Conservation (phyloP, 2,888 invertebrate genomes). For the Alloscopus bannaensis region DNA sequence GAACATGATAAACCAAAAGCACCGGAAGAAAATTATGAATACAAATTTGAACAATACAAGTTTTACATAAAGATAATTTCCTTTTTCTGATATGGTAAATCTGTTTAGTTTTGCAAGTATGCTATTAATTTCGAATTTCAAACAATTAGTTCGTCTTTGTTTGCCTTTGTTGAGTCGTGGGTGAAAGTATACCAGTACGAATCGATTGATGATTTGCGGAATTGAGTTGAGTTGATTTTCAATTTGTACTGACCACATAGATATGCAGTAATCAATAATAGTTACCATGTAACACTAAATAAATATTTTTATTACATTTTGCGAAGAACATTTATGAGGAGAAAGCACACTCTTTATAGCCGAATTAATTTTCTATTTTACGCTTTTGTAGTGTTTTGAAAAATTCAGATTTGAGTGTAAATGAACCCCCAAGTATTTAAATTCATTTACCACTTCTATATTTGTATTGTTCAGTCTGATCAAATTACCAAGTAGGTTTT, state of each 20-base stretch:
- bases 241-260: not conserved
- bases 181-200: not conserved
- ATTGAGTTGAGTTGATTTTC: not conserved
- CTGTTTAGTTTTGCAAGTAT: too few species aligned
- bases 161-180: too few species aligned
- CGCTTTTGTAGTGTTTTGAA: constrained; percentile 18
- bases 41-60: too few species aligned
- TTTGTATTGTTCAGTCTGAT: not conserved
- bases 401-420: constrained; percentile 32
- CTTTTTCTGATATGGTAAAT: too few species aligned
- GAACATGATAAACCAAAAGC: too few species aligned
- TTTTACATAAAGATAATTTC: too few species aligned
- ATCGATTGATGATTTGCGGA: not conserved
- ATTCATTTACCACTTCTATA: constrained; percentile 13
- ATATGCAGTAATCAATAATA: constrained; percentile 6
- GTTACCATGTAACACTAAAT: constrained; percentile 16
- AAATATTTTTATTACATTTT: constrained; percentile 14
- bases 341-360: constrained; percentile 19
- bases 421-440: constrained; percentile 35
- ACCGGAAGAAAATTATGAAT: too few species aligned
- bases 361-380: not conserved
- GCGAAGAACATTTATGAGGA: not conserved
- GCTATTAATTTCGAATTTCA: too few species aligned
- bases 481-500: not conserved
- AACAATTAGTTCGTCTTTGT: too few species aligned